Evolutionary conservation across 1,140 invertebrate genomes (phyloP).

Genomic region (Sweltsa coloradensis): DNA sequence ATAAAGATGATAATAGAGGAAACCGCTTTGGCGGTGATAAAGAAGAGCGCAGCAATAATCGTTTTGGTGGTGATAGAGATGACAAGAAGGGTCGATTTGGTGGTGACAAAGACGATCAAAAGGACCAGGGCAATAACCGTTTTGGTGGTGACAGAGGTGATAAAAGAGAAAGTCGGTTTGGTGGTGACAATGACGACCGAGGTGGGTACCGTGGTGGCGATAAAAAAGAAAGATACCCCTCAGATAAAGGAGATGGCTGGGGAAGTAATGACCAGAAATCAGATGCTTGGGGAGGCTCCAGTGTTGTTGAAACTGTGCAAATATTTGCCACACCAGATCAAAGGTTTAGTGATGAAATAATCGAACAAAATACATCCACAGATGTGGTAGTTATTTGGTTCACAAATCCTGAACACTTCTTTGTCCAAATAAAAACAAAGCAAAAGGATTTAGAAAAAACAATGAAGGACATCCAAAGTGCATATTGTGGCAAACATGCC

Average conservation of each 20-base stretch:
- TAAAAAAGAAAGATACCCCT: slow-evolving; percentile 16
- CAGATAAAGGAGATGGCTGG: slow-evolving; percentile 27
- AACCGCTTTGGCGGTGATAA: neutral
- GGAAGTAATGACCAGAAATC: slow-evolving; percentile 15
- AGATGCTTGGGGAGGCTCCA: neutral
- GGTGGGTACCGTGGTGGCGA: slow-evolving; percentile 16
- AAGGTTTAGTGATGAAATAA: slow-evolving; percentile 25
- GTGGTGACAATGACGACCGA: slow-evolving; percentile 13
- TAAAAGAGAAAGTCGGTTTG: slow-evolving; percentile 14
- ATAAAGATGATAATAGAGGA: neutral
- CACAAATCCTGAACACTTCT: slow-evolving; percentile 52
- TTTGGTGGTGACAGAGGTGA: neutral
- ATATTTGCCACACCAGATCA: slow-evolving; percentile 28
- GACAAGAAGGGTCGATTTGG: slow-evolving; percentile 4
- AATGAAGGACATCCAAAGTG: slow-evolving; percentile 53
- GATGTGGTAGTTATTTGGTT: slow-evolving; percentile 44
- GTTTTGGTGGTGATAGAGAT: neutral
- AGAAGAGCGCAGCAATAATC: neutral
- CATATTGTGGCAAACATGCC: slow-evolving; percentile 41
- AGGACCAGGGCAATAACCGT: slow-evolving; percentile 3
- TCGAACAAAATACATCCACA: slow-evolving; percentile 24
- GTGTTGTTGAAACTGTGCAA: neutral
- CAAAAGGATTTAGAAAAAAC: slow-evolving; percentile 43
- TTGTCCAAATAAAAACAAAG: slow-evolving; percentile 38
- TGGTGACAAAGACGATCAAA: neutral